Evolutionary conservation across 2,113 vertebrate genomes (phyloP).

Genomic region (Tonatia bakeri): DNA sequence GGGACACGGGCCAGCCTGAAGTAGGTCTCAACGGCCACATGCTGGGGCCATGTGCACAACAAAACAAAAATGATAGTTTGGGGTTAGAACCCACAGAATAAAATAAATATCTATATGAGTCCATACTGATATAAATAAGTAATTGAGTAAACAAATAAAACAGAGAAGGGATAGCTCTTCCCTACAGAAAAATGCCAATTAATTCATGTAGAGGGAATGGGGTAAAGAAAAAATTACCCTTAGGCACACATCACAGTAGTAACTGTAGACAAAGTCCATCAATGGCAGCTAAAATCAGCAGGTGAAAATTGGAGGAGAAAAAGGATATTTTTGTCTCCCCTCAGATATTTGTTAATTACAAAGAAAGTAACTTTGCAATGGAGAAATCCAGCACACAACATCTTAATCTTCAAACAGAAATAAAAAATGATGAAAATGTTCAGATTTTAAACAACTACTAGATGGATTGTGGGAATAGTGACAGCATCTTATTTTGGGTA

Average conservation of each 20-base stretch:
- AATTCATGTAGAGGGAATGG: neutral
- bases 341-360: neutral
- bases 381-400: neutral
- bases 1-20: neutral
- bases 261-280: neutral
- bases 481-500: neutral
- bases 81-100: neutral
- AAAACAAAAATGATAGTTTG: neutral
- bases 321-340: neutral
- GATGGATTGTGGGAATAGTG: neutral
- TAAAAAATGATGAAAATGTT: neutral
- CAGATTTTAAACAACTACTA: neutral
- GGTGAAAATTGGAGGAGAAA: neutral
- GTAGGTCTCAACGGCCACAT: neutral
- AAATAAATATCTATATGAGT: neutral
- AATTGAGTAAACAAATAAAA: neutral
- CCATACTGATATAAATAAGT: neutral
- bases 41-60: neutral
- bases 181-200: neutral
- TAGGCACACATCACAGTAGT: neutral
- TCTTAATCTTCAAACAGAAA: neutral
- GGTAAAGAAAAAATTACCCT: neutral
- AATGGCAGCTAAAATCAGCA: neutral
- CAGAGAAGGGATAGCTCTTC: neutral
- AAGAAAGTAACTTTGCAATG: neutral